These are phyloP conservation scores for Orthonevra nobilis DNA, from an alignment of 2,888 invertebrate genomes.

Conservation along the genomic window DNA sequence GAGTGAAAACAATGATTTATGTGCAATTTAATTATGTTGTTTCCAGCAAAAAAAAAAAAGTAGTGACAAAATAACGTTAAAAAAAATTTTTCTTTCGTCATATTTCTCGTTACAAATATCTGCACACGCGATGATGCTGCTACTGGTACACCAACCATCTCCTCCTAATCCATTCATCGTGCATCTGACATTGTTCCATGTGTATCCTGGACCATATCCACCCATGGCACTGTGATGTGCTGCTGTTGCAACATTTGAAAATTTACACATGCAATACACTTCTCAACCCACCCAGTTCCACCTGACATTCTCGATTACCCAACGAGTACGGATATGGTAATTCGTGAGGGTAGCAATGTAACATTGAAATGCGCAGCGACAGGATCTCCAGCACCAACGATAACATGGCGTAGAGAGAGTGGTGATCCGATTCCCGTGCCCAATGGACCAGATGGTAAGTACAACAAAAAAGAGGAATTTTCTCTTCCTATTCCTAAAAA, in stretches of 20 bases:
- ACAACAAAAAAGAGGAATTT: conserved; percentile 7
- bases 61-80: conserved; percentile 46
- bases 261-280: conserved; percentile 41
- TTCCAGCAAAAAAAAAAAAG: conserved; percentile 39
- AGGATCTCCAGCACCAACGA: conserved; percentile 92
- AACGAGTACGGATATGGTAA: conserved; percentile 92
- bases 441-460: conserved; percentile 86
- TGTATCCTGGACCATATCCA: conserved; percentile 35
- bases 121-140: conserved; percentile 37
- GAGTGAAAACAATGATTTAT: conserved; percentile 60
- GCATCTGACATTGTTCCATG: conserved; percentile 19
- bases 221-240: conserved; percentile 30
- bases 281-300: conserved; percentile 83
- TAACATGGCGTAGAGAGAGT: conserved; percentile 93
- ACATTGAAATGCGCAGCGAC: conserved; percentile 92
- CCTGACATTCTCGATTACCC: conserved; percentile 92
- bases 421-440: conserved; percentile 86
- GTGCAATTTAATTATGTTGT: conserved; percentile 70
- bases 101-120: conserved; percentile 53
- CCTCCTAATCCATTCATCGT: not conserved
- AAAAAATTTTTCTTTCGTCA: conserved; percentile 41
- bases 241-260: conserved; percentile 52
- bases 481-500: not conserved
- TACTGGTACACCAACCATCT: conserved; percentile 4
- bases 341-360: conserved; percentile 91